Percentiles rank a stretch among this genome's conserved stretches.
These are phyloP conservation scores for Agonopterix arenella DNA, from an alignment of 2,888 invertebrate genomes.

Conservation along the genomic window DNA sequence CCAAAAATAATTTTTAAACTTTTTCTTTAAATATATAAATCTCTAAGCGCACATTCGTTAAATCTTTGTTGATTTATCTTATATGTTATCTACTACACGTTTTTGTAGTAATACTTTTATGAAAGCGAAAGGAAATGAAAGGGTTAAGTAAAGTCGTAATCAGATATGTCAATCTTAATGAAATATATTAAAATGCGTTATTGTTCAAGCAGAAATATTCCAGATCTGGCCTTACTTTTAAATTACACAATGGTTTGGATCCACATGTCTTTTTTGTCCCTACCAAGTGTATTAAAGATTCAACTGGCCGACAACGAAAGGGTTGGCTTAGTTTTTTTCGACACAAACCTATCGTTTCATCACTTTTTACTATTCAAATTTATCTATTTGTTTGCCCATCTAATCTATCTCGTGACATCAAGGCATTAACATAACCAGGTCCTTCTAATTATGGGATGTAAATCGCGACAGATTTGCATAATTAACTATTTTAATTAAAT, in stretches of 20 bases:
- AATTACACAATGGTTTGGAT: slow-evolving; percentile 55
- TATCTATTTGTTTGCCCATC: slow-evolving; percentile 35
- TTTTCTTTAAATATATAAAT: slow-evolving; percentile 10
- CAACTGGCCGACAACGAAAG: slow-evolving; percentile 59
- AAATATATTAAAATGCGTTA: slow-evolving; percentile 69
- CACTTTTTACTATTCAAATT: slow-evolving; percentile 46
- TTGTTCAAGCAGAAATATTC: slow-evolving; percentile 67
- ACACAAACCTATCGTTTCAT: slow-evolving; percentile 55
- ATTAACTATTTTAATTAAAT: background rate
- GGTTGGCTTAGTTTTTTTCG: slow-evolving; percentile 57
- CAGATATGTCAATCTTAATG: slow-evolving; percentile 71
- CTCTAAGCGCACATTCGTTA: background rate
- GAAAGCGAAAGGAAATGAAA: slow-evolving; percentile 33
- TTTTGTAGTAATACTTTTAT: slow-evolving; percentile 14
- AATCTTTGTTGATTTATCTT: slow-evolving; percentile 11
- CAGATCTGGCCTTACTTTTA: slow-evolving; percentile 52
- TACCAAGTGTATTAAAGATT: slow-evolving; percentile 52
- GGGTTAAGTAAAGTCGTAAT: slow-evolving; percentile 51
- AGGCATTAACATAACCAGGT: slow-evolving; percentile 27
- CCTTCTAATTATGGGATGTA: slow-evolving; percentile 9
- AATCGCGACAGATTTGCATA: background rate
- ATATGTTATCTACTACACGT: background rate
- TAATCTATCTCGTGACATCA: slow-evolving; percentile 26
- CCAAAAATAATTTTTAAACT: slow-evolving; percentile 10
- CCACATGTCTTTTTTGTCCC: slow-evolving; percentile 61